A percentile compares a stretch with the other conserved stretches of the same genome.
Conservation (phyloP, 2,797 vertebrate genomes). For the Gallinago nigripennis region DNA sequence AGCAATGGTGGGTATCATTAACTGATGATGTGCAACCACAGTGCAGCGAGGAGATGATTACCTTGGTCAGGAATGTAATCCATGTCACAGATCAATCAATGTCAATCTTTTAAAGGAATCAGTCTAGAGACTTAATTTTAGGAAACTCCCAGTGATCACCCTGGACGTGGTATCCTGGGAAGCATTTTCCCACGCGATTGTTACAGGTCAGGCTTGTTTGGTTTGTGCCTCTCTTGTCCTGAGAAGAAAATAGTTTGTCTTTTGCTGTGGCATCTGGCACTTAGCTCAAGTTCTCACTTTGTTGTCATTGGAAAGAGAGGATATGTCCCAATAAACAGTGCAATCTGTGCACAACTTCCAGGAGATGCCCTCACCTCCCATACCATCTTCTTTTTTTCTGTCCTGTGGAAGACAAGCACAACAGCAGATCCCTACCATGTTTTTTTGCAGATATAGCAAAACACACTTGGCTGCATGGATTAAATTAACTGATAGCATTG, state of each 20-base stretch:
- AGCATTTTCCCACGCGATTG: accelerated
- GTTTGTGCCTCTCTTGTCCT: neutral
- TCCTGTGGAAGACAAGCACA: neutral
- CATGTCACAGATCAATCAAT: neutral
- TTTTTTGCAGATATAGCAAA: neutral
- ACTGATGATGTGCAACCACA: neutral
- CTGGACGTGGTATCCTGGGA: accelerated
- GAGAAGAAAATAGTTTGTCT: neutral
- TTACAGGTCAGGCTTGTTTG: neutral
- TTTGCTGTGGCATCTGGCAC: neutral
- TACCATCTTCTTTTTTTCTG: neutral
- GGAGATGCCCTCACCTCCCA: neutral
- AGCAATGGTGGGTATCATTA: neutral
- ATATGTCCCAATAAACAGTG: neutral
- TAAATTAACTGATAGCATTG: neutral
- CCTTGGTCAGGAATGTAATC: neutral
- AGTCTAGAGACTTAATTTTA: neutral
- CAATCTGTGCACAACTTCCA: neutral
- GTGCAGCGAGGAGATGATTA: neutral
- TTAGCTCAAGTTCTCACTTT: neutral
- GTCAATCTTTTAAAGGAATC: neutral
- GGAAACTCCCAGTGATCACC: neutral
- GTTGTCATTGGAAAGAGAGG: neutral
- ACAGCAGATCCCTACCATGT: neutral
- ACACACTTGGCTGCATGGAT: neutral